Conservation (phyloP, 2,113 vertebrate species). For the Mormyrus iriodes region DNA sequence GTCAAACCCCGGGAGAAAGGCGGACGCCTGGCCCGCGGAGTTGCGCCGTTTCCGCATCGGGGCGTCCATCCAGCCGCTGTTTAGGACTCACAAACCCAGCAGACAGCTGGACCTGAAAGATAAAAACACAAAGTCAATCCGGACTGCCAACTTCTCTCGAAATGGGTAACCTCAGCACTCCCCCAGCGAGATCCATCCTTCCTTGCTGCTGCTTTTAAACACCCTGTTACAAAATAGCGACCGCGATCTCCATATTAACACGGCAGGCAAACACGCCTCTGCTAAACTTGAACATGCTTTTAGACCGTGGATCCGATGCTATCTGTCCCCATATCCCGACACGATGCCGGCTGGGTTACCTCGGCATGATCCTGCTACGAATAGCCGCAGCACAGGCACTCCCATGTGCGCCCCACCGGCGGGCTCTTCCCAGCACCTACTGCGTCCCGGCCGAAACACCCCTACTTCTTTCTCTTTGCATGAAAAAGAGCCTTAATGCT, state of each 20-base stretch:
- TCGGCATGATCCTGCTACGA: neutral
- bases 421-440: neutral
- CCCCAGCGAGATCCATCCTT: neutral
- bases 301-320: neutral
- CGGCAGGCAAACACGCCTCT: neutral
- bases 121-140: neutral
- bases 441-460: neutral
- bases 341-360: neutral
- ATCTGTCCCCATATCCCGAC: neutral
- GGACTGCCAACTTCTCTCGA: neutral
- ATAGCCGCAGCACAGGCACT: neutral
- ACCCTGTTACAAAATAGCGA: neutral
- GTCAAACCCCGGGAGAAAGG: constrained; percentile 42
- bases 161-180: neutral
- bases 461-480: neutral
- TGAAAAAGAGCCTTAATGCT: neutral
- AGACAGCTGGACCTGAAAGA: neutral
- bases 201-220: neutral
- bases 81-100: neutral
- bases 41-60: constrained; percentile 36
- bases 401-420: neutral
- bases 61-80: constrained; percentile 14
- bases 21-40: constrained; percentile 28
- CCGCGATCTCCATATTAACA: neutral
- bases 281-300: neutral